phyloP scores from a whole-genome alignment of 2,113 vertebrate genomes.

The Thamnophis sirtalis region DNA sequence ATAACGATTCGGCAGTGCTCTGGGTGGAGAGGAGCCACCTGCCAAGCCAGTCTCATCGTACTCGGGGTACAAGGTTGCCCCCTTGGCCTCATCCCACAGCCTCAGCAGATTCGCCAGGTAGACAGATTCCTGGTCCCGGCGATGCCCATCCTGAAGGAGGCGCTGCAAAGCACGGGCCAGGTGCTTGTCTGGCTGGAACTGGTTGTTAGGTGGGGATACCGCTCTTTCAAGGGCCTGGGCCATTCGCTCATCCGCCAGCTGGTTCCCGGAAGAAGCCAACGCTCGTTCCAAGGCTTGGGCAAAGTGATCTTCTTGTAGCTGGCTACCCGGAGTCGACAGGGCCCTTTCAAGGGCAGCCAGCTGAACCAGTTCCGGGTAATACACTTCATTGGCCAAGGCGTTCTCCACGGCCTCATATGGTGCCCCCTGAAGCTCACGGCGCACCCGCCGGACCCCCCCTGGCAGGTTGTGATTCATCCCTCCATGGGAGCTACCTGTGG shows the following conservation, averaged over 20 bases:
- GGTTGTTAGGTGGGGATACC: slow-evolving; percentile 28
- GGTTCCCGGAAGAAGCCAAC: not conserved
- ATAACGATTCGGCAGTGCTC: not conserved
- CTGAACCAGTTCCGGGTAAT: slow-evolving; percentile 15
- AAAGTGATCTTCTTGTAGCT: not conserved
- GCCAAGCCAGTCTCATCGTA: slow-evolving; percentile 69
- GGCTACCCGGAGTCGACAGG: slow-evolving; percentile 2
- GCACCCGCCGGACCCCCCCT: not conserved
- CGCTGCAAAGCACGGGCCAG: slow-evolving; percentile 72
- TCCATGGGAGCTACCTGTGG: slow-evolving; percentile 4
- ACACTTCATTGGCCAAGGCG: slow-evolving; percentile 18
- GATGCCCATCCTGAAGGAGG: slow-evolving; percentile 72
- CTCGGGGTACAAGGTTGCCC: slow-evolving; percentile 59
- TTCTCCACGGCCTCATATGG: slow-evolving; percentile 9
- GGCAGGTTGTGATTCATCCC: not conserved
- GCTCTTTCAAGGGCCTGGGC: slow-evolving; percentile 35
- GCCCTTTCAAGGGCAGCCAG: slow-evolving; percentile 18
- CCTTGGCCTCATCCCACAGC: slow-evolving; percentile 60
- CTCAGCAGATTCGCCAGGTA: slow-evolving; percentile 70
- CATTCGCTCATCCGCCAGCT: slow-evolving; percentile 36
- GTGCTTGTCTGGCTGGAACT: slow-evolving; percentile 22
- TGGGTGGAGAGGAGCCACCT: not conserved
- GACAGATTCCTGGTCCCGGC: slow-evolving; percentile 66
- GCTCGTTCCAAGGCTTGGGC: slow-evolving; percentile 2
- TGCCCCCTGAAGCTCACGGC: slow-evolving; percentile 19